Evolutionary conservation across 2,113 vertebrate genomes (phyloP), one percentile per base, ranked within the genome.

Genomic region (Pteropus alecto): DNA sequence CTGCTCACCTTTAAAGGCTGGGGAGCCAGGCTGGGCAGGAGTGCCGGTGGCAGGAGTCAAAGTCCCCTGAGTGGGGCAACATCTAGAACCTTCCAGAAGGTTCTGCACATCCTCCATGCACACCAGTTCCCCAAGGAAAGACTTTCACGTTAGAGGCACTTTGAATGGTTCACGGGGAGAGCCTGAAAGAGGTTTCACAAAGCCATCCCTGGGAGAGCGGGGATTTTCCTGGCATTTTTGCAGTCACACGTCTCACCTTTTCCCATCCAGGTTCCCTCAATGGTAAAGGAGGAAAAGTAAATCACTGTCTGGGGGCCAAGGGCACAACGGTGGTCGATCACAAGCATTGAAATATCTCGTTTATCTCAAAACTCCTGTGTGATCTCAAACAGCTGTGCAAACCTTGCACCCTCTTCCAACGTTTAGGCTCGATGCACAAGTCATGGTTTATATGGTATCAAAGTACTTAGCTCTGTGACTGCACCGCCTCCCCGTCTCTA

Each of bases 131-230:
- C 61, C 18, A 21, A 10, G 33, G 28, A 22, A 35, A 56, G 28
- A 48, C 58, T 41, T 6, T 5, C 7, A 4, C 16, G 24, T 43
- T 7, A 28, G 51, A 43, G n/a, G 48, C 14, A 16, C 56, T 73
- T 15, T 16, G 33, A 56, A 10, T 12, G 48, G 41, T 41, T 38
- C 18, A 0, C 19, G 2, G 12, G 26, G 38, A 0, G 22, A 82
- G 33, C 7, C 35, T 19, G 8, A 76, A n/a, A 19, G 26, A 56
- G 26, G 3, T 33, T 60, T 51, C 38, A 19, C 11, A 28, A 28
- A 70, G 8, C 51, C 60, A 3, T 7, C 0, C 41, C 26, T 1
- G 6, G 13, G 22, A 2, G 0, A 3, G 30, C 0, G 2, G 16
- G 7, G 43, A 0, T 41, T 84, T 60, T 14, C 79, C 33, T 63